These are phyloP conservation scores for Myiopsitta monachus DNA, from an alignment of 2,113 vertebrate species.

Conservation along the genomic window DNA sequence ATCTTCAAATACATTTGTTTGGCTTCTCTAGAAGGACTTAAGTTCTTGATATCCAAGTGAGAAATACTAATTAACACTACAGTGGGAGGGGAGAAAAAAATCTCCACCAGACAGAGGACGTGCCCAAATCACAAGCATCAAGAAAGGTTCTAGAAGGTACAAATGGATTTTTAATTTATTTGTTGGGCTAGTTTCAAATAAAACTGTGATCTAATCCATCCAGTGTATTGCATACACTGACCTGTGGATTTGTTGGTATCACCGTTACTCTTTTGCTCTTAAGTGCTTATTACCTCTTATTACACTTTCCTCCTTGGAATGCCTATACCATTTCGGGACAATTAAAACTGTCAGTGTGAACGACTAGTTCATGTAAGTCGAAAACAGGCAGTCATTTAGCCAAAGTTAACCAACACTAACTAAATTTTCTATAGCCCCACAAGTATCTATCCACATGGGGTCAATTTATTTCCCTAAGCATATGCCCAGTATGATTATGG, in stretches of 20 bases:
- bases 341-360: background rate
- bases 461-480: background rate
- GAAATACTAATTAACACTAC: background rate
- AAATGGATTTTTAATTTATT: background rate
- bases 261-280: background rate
- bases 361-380: background rate
- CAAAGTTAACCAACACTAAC: background rate
- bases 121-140: background rate
- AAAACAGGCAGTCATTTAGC: background rate
- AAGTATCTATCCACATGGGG: background rate
- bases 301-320: background rate
- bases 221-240: fast-evolving
- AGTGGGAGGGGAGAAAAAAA: background rate
- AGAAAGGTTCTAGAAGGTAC: background rate
- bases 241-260: background rate
- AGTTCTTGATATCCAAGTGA: background rate
- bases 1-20: background rate
- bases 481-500: background rate
- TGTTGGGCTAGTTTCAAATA: background rate
- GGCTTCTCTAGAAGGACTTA: background rate
- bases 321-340: background rate
- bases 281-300: background rate
- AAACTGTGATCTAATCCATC: background rate
- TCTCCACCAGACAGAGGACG: fast-evolving
- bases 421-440: background rate